These are phyloP conservation scores for Andricus quercusramuli DNA, from an alignment of 2,888 invertebrate genomes.

Conservation along the genomic window DNA sequence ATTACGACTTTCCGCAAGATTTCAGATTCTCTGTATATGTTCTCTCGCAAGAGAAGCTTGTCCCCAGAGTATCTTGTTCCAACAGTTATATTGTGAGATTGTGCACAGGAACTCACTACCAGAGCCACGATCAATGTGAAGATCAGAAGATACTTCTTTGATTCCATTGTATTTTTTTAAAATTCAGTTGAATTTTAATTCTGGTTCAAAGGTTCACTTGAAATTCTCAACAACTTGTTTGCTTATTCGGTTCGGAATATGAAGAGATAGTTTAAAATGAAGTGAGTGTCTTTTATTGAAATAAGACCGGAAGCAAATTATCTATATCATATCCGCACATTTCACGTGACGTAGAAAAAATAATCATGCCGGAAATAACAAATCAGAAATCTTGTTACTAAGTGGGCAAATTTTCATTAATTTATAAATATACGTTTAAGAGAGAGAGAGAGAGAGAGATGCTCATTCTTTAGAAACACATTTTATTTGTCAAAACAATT, in stretches of 20 bases:
- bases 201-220: not conserved
- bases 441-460: too few relatives aligned
- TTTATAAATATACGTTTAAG: too few relatives aligned
- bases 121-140: not conserved
- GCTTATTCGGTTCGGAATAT: not conserved
- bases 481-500: too few relatives aligned
- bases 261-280: not conserved
- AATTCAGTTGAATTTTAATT: not conserved
- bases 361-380: not conserved
- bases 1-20: slow-evolving; percentile 50
- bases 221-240: not conserved
- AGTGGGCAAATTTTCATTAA: too few relatives aligned
- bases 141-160: not conserved
- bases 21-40: slow-evolving; percentile 63
- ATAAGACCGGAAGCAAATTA: not conserved
- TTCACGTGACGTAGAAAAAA: not conserved
- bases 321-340: not conserved
- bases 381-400: not conserved
- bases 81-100: slow-evolving; percentile 62
- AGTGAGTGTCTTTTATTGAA: not conserved
- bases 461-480: too few relatives aligned
- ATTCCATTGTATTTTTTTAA: not conserved
- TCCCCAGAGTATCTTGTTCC: slow-evolving; percentile 63
- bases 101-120: slow-evolving; percentile 37
- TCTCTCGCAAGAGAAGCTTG: slow-evolving; percentile 51